A percentile compares a stretch with the other conserved stretches of the same genome.
These are phyloP conservation scores for Apis florea DNA, from an alignment of 1,140 invertebrate genomes.

Conservation along the genomic window DNA sequence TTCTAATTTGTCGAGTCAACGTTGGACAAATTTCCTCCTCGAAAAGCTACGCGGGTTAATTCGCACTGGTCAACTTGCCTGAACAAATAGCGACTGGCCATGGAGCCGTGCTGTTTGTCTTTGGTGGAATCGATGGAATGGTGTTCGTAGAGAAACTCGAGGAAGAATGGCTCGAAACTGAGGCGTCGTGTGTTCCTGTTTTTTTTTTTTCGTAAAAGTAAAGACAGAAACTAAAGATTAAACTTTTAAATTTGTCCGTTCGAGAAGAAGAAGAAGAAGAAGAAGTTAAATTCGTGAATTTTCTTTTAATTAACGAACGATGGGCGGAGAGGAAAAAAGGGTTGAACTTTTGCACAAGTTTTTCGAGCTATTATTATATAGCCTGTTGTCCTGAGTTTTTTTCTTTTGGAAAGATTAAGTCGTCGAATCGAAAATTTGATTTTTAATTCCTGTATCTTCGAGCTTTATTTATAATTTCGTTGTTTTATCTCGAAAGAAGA, in stretches of 20 bases:
- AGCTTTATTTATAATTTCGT: too few species aligned
- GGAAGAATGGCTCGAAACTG: not conserved
- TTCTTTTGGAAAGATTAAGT: too few species aligned
- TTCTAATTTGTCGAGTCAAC: slow-evolving; percentile 47
- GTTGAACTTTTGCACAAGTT: not conserved
- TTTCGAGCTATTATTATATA: not conserved
- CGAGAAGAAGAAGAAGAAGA: not conserved
- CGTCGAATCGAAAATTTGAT: too few species aligned
- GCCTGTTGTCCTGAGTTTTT: too few species aligned
- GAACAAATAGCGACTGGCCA: not conserved
- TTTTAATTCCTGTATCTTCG: too few species aligned
- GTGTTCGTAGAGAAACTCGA: not conserved
- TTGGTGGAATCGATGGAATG: too few species aligned
- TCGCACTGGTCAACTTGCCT: not conserved
- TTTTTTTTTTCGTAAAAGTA: too few species aligned
- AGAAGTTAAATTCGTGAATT: not conserved
- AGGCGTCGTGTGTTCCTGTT: too few species aligned
- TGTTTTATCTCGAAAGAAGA: too few species aligned
- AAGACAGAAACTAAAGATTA: not conserved
- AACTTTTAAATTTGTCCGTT: not conserved
- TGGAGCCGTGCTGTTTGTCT: not conserved
- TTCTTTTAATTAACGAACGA: not conserved
- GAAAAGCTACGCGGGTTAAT: not conserved
- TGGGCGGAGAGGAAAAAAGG: not conserved
- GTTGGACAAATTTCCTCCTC: slow-evolving; percentile 34